These are phyloP conservation scores for Cromileptes altivelis DNA, from an alignment of 2,113 vertebrate species.

Conservation along the genomic window DNA sequence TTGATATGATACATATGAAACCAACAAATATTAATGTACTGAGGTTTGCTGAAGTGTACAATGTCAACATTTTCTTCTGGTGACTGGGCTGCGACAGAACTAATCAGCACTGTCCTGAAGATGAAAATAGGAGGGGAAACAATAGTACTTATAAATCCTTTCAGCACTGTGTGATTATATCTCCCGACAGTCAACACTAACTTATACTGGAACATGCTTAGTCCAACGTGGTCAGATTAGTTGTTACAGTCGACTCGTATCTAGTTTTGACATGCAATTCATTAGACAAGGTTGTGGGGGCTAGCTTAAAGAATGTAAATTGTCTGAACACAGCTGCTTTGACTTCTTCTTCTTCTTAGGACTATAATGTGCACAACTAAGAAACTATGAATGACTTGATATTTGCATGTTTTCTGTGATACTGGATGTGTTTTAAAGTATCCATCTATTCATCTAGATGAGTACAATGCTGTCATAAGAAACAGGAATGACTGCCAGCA, in stretches of 20 bases:
- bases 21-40: too few species aligned
- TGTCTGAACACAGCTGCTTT: background rate
- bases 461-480: background rate
- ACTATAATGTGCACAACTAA: background rate
- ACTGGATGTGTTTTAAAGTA: background rate
- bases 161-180: background rate
- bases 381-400: background rate
- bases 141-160: background rate
- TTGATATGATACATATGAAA: too few species aligned
- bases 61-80: too few species aligned
- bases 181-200: background rate
- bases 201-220: background rate
- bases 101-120: background rate
- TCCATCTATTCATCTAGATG: background rate
- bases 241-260: too few species aligned
- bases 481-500: background rate
- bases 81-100: background rate
- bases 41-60: too few species aligned
- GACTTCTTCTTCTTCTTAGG: too few species aligned
- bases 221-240: background rate
- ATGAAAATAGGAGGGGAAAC: background rate
- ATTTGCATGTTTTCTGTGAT: background rate
- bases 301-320: background rate
- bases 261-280: background rate
- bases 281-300: background rate